Base-by-base conservation (phyloP, 2,797 vertebrate species). In the Synanceia verrucosa region DNA sequence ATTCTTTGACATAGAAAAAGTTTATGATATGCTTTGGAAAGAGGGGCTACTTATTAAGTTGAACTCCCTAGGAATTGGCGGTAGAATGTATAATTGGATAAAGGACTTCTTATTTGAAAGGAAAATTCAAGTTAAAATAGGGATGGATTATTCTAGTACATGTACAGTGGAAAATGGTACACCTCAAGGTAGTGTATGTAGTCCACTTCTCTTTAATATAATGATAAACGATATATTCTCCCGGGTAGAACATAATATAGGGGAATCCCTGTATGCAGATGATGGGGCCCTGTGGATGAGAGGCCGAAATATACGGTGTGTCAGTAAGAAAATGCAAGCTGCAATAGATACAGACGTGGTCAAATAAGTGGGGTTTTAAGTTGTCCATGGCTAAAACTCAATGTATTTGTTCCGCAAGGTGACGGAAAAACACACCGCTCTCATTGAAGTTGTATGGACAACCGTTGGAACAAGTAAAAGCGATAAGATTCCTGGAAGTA, bases 331-430 rank as follows among this genome's bases (percentile, higher is more conserved):
- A 60, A 43, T 52, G 4, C 28, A 60, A 23, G 34, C 24, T 31
- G 56, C 47, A 69, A 41, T 50, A 37, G 14, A 1, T 68, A 18
- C 34, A 33, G 23, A 23, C 12, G 33, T 60, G 66, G 28, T n/a
- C 26, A 59, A 51, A 3, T 51, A 51, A 51, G 41, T 59, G 34
- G 51, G 39, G 65, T 36, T 57, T 68, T 13, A 56, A 57, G n/a
- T 0, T 52, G 14, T 59, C 43, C 7, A 14, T 33, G 3, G 12
- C 63, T 43, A 56, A 56, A 47, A 46, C 51, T 56, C 7, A 34
- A 43, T n/a, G 21, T 2, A 21, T 46, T 2, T 46, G 43, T n/a
- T 52, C 6, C 11, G 19, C 51, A 33, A 12, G 5, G 34, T 2
- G n/a, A 6, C 21, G 24, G 9, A 26, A 36, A 34, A 36, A 14